These are phyloP conservation scores for Ciconia boyciana DNA, from an alignment of 2,113 vertebrate species.

Conservation along the genomic window DNA sequence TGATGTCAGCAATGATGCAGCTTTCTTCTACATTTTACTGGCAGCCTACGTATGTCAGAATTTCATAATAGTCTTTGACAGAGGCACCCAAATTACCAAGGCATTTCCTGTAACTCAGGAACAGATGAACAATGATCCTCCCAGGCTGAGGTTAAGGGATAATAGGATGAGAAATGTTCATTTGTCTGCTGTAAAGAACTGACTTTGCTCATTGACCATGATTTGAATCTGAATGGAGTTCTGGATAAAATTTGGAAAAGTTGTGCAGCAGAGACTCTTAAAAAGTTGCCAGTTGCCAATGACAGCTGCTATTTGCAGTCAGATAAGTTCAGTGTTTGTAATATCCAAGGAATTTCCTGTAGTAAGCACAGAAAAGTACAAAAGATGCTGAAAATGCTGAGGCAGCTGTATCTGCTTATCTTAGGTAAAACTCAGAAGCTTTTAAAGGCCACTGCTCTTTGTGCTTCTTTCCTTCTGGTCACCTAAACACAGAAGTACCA, in stretches of 20 bases:
- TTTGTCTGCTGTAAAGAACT: not conserved
- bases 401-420: not conserved
- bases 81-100: not conserved
- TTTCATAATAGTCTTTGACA: not conserved
- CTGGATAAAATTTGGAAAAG: not conserved
- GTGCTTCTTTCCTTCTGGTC: not conserved
- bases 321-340: constrained; percentile 1
- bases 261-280: not conserved
- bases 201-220: not conserved
- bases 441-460: not conserved
- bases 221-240: not conserved
- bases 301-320: not conserved
- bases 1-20: not conserved
- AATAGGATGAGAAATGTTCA: not conserved
- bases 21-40: not conserved
- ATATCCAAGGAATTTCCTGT: constrained; percentile 43
- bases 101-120: not conserved
- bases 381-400: not conserved
- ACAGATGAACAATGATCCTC: not conserved
- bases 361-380: not conserved
- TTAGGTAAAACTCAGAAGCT: not conserved
- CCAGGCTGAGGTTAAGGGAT: not conserved
- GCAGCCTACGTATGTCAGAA: not conserved
- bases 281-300: not conserved
- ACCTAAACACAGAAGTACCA: not conserved